Conservation (phyloP, 2,797 vertebrate species). For the Notolabrus celidotus region DNA sequence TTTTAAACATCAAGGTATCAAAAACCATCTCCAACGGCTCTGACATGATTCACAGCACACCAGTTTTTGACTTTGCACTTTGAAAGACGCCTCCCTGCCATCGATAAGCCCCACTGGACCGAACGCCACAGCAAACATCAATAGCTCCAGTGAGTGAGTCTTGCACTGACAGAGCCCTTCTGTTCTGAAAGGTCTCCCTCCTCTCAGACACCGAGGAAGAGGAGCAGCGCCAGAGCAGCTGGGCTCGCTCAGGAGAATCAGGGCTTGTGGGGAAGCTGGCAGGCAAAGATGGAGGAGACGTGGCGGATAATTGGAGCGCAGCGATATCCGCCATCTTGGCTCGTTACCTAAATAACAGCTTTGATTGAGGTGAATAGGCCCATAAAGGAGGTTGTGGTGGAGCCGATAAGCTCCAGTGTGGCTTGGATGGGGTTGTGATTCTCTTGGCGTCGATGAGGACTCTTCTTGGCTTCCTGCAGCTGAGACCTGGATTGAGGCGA, state of each 20-base stretch:
- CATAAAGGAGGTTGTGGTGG: slow-evolving; percentile 72
- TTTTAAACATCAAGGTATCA: slow-evolving; percentile 9
- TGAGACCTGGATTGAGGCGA: slow-evolving; percentile 71
- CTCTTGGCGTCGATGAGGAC: slow-evolving; percentile 54
- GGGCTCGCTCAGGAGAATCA: slow-evolving; percentile 74
- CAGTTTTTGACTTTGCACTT: slow-evolving; percentile 15
- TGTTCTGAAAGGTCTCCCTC: slow-evolving; percentile 68
- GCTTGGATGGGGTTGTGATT: slow-evolving; percentile 55
- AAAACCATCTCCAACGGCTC: slow-evolving; percentile 13
- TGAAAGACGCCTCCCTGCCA: slow-evolving; percentile 26
- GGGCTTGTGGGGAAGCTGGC: slow-evolving; percentile 78
- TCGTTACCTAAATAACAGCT: slow-evolving; percentile 79
- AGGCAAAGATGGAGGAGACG: slow-evolving; percentile 62
- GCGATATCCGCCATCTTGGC: slow-evolving; percentile 80
- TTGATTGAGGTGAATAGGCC: slow-evolving; percentile 82
- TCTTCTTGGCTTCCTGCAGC: slow-evolving; percentile 81
- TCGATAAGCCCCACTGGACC: slow-evolving; percentile 22
- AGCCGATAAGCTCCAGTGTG: slow-evolving; percentile 74
- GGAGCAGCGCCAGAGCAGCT: slow-evolving; percentile 77
- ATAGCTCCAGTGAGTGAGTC: slow-evolving; percentile 54
- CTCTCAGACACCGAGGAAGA: slow-evolving; percentile 59
- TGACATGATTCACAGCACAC: slow-evolving; percentile 2
- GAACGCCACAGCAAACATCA: slow-evolving; percentile 47
- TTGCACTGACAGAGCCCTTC: slow-evolving; percentile 65
- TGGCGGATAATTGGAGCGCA: slow-evolving; percentile 73